Evolutionary conservation across 2,113 vertebrate genomes (phyloP).

Genomic region (Rhea pennata): DNA sequence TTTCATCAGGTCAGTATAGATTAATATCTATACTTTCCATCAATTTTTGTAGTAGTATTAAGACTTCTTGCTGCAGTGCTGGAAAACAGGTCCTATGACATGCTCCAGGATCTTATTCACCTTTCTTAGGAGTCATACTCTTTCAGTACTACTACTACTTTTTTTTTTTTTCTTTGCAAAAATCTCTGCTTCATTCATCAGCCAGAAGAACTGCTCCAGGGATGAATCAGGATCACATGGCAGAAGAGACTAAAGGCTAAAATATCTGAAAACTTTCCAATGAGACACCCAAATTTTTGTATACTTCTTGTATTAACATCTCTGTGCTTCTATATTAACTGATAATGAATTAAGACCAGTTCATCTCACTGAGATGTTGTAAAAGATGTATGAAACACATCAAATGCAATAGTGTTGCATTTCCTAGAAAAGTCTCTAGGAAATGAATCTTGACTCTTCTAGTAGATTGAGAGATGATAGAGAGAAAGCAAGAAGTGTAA

Average conservation of each 20-base stretch:
- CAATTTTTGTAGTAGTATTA: neutral
- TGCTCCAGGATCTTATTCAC: neutral
- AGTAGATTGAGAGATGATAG: neutral
- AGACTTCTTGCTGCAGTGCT: neutral
- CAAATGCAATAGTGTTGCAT: neutral
- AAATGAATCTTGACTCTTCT: neutral
- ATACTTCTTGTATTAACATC: neutral
- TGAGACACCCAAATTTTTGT: neutral
- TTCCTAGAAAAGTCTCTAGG: neutral
- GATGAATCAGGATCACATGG: no score
- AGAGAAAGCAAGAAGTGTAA: neutral
- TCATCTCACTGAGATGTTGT: neutral
- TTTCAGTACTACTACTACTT: neutral
- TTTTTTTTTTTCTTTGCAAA: neutral
- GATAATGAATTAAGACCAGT: neutral
- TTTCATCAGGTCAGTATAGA: no score
- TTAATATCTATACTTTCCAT: neutral
- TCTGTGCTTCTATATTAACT: neutral
- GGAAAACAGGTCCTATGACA: neutral
- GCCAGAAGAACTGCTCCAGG: rapidly evolving
- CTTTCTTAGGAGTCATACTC: neutral
- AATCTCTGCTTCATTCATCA: rapidly evolving
- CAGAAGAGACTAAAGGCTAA: neutral
- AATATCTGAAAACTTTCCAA: neutral
- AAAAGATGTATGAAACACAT: neutral